Base-by-base conservation (phyloP, 2,797 vertebrate species). In the Bryconaethiops microstoma region DNA sequence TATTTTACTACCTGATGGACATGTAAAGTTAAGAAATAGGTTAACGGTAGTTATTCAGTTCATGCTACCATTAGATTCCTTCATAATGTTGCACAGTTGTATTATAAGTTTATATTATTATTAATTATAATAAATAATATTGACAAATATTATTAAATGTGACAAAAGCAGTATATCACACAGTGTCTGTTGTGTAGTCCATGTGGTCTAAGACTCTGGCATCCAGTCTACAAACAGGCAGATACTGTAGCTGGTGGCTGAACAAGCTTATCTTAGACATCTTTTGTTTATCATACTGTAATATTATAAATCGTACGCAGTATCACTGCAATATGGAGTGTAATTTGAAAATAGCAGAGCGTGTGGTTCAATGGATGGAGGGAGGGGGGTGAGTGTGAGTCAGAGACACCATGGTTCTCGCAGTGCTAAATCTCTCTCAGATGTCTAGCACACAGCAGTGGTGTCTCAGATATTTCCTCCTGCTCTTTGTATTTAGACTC, bases 321-420 rank as follows among this genome's bases (percentile, higher is more conserved):
- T 39, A 35, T 76, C 80, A 64, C 40, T 45, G 23, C 68, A 16
- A 0, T 35, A 60, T 6, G 35, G 62, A 68, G 50, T n/a, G 25
- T 40, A 25, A 69, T 78, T 60, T 52, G 42, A 76, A 64, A 71
- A 48, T 40, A 77, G 65, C 29, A 74, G 69, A 59, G 60, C 39
- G 75, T 67, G 76, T 55, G 17, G 35, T 60, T 45, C 39, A 55
- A 21, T 12, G 52, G 54, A 74, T 2, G 8, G 72, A 60, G 72
- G 35, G 55, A n/a, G 39, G 55, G 35, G 48, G 14, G 59, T 57
- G 79, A 21, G 57, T 21, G 29, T 77, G 80, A 77, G 75, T 67
- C 75, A 76, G 72, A 76, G 64, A 60, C 52, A 16, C 23, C 60
- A 5, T 57, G 80, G 23, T 71, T 35, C 52, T 19, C 25, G 1